Evolutionary conservation across 2,113 vertebrate genomes (phyloP).

Genomic region (Oncorhynchus mykiss): DNA sequence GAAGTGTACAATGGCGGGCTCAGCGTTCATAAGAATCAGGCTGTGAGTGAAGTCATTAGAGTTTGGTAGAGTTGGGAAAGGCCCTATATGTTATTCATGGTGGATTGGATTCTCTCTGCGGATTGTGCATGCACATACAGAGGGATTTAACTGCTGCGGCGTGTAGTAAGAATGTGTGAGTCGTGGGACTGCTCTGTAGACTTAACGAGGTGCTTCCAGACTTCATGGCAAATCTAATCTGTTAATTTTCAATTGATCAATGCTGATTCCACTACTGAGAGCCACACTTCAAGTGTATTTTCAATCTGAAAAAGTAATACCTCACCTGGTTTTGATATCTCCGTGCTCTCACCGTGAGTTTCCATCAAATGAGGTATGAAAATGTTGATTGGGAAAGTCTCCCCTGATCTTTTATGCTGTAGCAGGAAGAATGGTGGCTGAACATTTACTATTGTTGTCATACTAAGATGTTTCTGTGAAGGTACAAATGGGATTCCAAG

Average conservation of each 20-base stretch:
- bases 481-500: slow-evolving; percentile 39
- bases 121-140: background rate
- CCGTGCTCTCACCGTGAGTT: background rate
- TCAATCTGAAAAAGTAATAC: background rate
- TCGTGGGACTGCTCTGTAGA: background rate
- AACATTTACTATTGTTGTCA: background rate
- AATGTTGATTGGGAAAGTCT: background rate
- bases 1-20: background rate
- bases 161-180: background rate
- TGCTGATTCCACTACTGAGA: too few species aligned
- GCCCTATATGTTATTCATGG: background rate
- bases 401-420: background rate
- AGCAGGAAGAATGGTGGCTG: background rate
- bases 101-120: background rate
- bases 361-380: background rate
- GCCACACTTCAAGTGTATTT: background rate
- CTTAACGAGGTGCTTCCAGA: too few species aligned
- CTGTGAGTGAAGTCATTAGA: background rate
- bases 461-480: background rate
- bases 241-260: too few species aligned
- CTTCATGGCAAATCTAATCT: too few species aligned
- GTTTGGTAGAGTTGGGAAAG: background rate
- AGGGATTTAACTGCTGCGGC: background rate
- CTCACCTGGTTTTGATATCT: background rate
- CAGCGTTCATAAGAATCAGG: background rate